Evolutionary conservation across 35 echinoderm and acorn worm genomes (phyloP).

Genomic region (Anneissia japonica): DNA sequence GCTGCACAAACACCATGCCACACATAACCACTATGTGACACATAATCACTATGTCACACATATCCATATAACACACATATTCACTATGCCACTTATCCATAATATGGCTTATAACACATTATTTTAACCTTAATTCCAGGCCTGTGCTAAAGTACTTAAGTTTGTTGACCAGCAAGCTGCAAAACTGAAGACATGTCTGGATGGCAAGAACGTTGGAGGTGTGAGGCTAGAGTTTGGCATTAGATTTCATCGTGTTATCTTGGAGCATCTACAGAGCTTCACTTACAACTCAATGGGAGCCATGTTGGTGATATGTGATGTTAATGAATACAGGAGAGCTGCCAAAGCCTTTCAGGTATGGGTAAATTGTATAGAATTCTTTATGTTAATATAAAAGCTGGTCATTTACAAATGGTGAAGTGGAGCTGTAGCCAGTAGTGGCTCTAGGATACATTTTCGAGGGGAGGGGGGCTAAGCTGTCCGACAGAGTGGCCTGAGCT

Average conservation of each 20-base stretch:
- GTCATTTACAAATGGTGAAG: background rate
- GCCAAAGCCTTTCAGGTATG: constrained; percentile 81
- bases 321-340: constrained; percentile 94
- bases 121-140: too few species aligned
- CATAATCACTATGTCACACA: too few species aligned
- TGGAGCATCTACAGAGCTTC: constrained; percentile 85
- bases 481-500: too few species aligned
- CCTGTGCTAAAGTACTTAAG: constrained; percentile 75
- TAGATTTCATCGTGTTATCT: constrained; percentile 77
- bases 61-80: too few species aligned
- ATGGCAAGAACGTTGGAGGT: constrained; percentile 89
- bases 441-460: too few species aligned
- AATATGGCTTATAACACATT: too few species aligned
- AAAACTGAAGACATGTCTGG: constrained; percentile 62
- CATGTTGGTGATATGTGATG: constrained; percentile 98
- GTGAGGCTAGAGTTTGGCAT: constrained; percentile 86
- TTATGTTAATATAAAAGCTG: background rate
- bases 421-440: background rate
- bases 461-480: too few species aligned
- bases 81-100: too few species aligned
- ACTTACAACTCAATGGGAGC: constrained; percentile 89
- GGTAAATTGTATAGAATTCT: too few species aligned
- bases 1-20: too few species aligned
- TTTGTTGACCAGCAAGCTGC: constrained; percentile 77
- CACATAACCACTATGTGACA: too few species aligned